Conservation (phyloP, 35 echinoderm and acorn worm genomes). For the Hemicentrotus pulcherrimus region DNA sequence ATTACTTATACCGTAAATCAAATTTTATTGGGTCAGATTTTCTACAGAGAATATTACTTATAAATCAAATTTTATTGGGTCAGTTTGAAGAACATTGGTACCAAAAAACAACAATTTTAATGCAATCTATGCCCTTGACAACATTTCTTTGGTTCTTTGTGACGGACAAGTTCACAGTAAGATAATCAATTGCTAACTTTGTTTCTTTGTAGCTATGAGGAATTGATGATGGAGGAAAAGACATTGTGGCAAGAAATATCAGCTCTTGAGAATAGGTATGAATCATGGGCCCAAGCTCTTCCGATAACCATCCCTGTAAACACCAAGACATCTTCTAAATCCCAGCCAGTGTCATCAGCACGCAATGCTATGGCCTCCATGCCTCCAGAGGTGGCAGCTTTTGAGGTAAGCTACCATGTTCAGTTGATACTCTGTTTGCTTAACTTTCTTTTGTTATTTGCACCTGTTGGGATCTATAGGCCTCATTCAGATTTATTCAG, state of each 20-base stretch:
- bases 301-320: slow-evolving; percentile 61
- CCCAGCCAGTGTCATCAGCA: slow-evolving; percentile 58
- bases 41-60: no score
- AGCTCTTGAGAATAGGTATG: slow-evolving; percentile 87
- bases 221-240: slow-evolving; percentile 86
- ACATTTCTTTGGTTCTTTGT: not conserved
- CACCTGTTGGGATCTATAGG: no score
- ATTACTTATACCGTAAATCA: no score
- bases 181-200: not conserved
- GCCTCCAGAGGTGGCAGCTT: slow-evolving; percentile 91
- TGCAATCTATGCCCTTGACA: not conserved
- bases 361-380: slow-evolving; percentile 65
- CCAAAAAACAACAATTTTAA: no score
- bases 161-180: not conserved
- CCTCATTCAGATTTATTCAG: no score
- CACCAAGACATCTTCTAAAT: slow-evolving; percentile 49
- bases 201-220: slow-evolving; percentile 81
- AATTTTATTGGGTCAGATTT: no score
- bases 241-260: slow-evolving; percentile 76
- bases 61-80: no score
- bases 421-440: no score
- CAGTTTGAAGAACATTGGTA: no score
- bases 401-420: slow-evolving; percentile 75
- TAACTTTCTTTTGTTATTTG: no score
- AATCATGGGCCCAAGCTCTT: slow-evolving; percentile 83